These are phyloP conservation scores for Myotis brandtii DNA, from an alignment of 2,113 vertebrate species.

Conservation along the genomic window DNA sequence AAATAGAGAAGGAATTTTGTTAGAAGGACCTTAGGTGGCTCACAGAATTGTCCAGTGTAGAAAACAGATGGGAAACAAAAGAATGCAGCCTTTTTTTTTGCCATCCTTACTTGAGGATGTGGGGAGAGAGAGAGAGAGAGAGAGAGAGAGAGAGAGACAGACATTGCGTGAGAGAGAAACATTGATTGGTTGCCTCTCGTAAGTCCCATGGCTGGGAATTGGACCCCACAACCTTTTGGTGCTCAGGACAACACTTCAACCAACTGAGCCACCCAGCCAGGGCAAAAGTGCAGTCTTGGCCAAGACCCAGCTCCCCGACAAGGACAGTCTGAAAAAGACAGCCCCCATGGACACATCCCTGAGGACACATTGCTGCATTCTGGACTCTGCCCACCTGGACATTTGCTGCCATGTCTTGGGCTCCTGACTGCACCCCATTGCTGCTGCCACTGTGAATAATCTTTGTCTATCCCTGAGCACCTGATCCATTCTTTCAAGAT, in stretches of 20 bases:
- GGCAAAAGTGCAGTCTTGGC: too few species aligned
- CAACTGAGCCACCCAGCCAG: background rate
- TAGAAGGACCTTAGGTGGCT: background rate
- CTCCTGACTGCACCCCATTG: background rate
- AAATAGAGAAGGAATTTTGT: background rate
- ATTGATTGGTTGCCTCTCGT: too few species aligned
- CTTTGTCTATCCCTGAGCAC: background rate
- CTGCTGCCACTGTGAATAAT: background rate
- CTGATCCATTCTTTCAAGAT: background rate
- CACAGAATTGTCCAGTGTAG: background rate
- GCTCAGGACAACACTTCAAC: background rate
- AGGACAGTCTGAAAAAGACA: background rate
- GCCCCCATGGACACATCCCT: rapidly evolving
- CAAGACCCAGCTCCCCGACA: background rate
- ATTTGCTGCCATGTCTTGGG: background rate
- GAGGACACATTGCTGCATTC: rapidly evolving
- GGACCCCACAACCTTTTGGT: background rate
- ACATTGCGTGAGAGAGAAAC: too few species aligned
- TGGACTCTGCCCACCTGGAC: too few species aligned
- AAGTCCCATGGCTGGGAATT: too few species aligned
- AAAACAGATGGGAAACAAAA: background rate
- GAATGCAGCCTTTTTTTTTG: background rate
- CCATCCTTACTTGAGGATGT: too few species aligned
- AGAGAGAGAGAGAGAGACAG: too few species aligned
- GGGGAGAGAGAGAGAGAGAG: too few species aligned